Evolutionary conservation across 1,140 invertebrate genomes (phyloP).

Genomic region (Xylocopa sonorina): DNA sequence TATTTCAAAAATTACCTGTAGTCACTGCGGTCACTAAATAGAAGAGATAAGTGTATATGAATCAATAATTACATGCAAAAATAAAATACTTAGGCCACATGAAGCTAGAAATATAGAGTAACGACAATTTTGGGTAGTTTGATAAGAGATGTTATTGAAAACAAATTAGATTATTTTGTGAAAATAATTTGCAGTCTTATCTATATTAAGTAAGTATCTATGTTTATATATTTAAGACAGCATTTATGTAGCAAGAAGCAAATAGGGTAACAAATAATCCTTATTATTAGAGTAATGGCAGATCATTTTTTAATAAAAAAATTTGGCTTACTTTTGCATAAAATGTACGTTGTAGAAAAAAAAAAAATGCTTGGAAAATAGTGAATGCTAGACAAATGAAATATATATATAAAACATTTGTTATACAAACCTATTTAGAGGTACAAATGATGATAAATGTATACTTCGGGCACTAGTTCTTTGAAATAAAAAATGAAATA

Average conservation of each 20-base stretch:
- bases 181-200: constrained; percentile 37
- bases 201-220: constrained; percentile 5
- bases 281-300: constrained; percentile 31
- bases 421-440: neutral
- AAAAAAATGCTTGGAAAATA: constrained; percentile 36
- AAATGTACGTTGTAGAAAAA: neutral
- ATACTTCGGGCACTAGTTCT: neutral
- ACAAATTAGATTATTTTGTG: neutral
- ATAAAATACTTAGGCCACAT: constrained; percentile 37
- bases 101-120: neutral
- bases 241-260: constrained; percentile 6
- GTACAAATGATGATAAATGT: neutral
- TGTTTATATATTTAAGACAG: neutral
- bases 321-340: constrained; percentile 16
- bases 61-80: neutral
- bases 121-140: too few relatives aligned
- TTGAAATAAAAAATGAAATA: constrained; percentile 11
- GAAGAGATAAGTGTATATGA: neutral
- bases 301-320: constrained; percentile 22
- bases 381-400: neutral
- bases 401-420: constrained; percentile 38
- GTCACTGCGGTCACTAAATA: constrained; percentile 23
- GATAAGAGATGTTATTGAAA: neutral
- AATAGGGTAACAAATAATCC: constrained; percentile 27
- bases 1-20: constrained; percentile 16